A percentile compares a stretch with the other conserved stretches of the same genome.
Conservation (phyloP, 2,888 invertebrate species). For the Chymomyza fuscimana region DNA sequence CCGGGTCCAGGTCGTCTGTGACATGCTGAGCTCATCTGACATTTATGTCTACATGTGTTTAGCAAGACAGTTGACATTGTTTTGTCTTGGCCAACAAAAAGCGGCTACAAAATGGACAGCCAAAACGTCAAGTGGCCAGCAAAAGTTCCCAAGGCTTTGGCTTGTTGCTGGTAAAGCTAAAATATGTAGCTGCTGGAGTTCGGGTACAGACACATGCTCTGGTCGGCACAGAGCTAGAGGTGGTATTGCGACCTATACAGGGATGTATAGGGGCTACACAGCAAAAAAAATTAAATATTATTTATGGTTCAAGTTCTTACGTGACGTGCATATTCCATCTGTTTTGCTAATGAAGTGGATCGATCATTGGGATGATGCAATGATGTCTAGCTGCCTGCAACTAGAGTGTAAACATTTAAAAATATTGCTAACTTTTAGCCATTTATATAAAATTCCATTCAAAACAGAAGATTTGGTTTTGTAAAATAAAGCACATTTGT, state of each 20-base stretch:
- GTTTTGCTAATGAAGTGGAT: constrained; percentile 46
- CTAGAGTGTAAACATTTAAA: neutral
- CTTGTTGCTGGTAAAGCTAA: constrained; percentile 28
- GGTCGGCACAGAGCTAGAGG: too few relatives aligned
- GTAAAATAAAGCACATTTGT: neutral
- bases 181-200: constrained; percentile 8
- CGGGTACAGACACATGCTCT: neutral
- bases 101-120: constrained; percentile 47
- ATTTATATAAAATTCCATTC: neutral
- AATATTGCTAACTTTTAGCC: neutral
- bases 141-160: constrained; percentile 52
- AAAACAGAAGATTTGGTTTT: neutral
- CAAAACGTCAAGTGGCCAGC: constrained; percentile 51
- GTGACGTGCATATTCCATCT: constrained; percentile 65
- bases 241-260: neutral
- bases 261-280: neutral
- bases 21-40: constrained; percentile 61
- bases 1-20: constrained; percentile 1
- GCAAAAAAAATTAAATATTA: constrained; percentile 68
- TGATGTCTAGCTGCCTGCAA: neutral
- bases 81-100: constrained; percentile 55
- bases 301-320: constrained; percentile 72
- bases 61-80: constrained; percentile 77
- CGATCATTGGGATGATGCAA: constrained; percentile 23
- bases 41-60: constrained; percentile 80